Base-by-base conservation (phyloP, 2,888 invertebrate genomes). In the Sesia bembeciformis region DNA sequence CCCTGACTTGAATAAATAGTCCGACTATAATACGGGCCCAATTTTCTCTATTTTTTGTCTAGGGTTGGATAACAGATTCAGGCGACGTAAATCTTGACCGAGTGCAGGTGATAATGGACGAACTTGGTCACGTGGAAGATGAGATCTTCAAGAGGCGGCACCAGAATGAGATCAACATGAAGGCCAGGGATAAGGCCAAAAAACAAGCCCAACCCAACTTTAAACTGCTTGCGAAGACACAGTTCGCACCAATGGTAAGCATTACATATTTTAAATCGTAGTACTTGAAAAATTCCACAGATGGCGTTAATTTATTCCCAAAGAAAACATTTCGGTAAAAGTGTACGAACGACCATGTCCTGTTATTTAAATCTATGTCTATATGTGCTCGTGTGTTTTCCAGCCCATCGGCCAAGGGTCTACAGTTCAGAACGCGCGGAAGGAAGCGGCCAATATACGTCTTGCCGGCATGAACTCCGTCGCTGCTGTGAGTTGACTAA, bases 61-160 rank as follows among this genome's bases (percentile, higher is more conserved):
- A 96, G 95, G 98, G 98, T 23, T 99, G 95, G 90, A 90, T 99
- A 60, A 99, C 99, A 0, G 93, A 98, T 73, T 97, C 96, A 46
- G 99, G 99, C 0, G 94, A 97, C 65, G 98, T 99, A 6, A 94
- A 97, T 77, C 91, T 99, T 57, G 95, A 96, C 66, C 91, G 98
- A 50, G 98, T 99, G 4, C 98, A 99, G 84, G 89, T 98, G 64
- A 98, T 99, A 54, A 94, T 99, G 94, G 92, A 93, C 40, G 97
- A 98, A 74, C 90, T 99, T 52, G 99, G 99, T 0, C 93, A 94
- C 75, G 94, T 94, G 40, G 99, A 99, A 80, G 99, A 99, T 90
- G 96, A 97, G 86, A 99, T 99, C 74, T 99, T 99, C 84, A 96
- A 96, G 77, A 94, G 94, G 53, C 89, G 99, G 39, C 97, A 98